phyloP scores from a whole-genome alignment of 1,140 invertebrate species.

The Telenomus remus region DNA sequence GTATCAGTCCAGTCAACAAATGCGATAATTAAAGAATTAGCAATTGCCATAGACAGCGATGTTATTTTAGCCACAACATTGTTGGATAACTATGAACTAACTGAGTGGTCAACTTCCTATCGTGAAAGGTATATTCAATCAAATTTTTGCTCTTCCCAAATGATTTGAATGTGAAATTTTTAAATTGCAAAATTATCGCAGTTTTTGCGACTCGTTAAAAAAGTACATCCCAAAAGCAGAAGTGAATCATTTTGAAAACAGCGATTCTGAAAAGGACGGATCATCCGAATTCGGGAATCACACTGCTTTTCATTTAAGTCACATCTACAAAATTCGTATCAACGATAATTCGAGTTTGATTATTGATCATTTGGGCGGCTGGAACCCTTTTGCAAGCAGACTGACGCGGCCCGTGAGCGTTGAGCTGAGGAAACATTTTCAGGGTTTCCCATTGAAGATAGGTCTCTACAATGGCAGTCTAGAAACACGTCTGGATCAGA shows the following conservation, averaged over 20 bases:
- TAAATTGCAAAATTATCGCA: too few species aligned
- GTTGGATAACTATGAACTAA: conserved; percentile 24
- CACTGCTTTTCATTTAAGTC: conserved; percentile 62
- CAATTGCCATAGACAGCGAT: conserved; percentile 67
- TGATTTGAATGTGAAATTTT: too few species aligned
- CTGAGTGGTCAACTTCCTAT: conserved; percentile 36
- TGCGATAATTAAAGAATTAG: conserved; percentile 57
- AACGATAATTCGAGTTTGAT: conserved; percentile 67
- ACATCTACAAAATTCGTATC: conserved; percentile 69
- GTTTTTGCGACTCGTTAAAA: not conserved
- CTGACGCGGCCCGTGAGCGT: conserved; percentile 59
- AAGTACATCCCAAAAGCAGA: not conserved
- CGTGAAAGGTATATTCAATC: conserved; percentile 63
- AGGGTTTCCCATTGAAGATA: conserved; percentile 66
- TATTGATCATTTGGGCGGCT: conserved; percentile 64
- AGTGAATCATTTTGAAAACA: too few species aligned
- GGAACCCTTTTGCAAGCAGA: conserved; percentile 63
- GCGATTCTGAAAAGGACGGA: too few species aligned
- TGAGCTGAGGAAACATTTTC: conserved; percentile 67
- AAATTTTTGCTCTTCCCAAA: too few species aligned
- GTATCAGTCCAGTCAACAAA: conserved; percentile 57
- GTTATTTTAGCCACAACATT: conserved; percentile 61
- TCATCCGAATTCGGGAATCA: conserved; percentile 14
- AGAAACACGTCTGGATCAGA: conserved; percentile 57
- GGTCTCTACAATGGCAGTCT: conserved; percentile 70